phyloP scores from a whole-genome alignment of 1,140 invertebrate genomes.

The Zaprionus capensis region DNA sequence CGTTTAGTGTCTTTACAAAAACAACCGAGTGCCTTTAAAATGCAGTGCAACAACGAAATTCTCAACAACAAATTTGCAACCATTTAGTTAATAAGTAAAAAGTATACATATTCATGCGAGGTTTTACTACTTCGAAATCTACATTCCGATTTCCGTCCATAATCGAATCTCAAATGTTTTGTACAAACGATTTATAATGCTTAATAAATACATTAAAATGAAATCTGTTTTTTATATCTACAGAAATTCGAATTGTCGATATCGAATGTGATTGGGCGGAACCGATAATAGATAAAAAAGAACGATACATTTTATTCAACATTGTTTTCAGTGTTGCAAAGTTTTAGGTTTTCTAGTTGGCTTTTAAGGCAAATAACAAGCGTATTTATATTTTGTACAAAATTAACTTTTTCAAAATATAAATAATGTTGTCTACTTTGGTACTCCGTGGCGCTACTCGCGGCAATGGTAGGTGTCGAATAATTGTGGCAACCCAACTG shows the following conservation, averaged over 20 bases:
- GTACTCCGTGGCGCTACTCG: conserved; percentile 56
- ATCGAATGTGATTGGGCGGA: neutral
- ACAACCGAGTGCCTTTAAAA: conserved; percentile 24
- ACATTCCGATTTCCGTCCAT: conserved; percentile 46
- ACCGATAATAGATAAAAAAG: conserved; percentile 28
- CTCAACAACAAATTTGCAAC: conserved; percentile 30
- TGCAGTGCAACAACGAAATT: conserved; percentile 14
- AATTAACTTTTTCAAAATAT: conserved; percentile 34
- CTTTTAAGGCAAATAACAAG: conserved; percentile 40
- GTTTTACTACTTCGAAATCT: conserved; percentile 2
- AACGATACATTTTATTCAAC: conserved; percentile 17
- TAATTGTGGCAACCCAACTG: neutral
- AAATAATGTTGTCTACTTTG: conserved; percentile 59
- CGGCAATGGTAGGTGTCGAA: conserved; percentile 55
- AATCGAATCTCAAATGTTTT: conserved; percentile 68
- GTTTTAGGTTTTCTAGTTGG: conserved; percentile 22
- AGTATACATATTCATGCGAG: neutral
- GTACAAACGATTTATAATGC: conserved; percentile 47
- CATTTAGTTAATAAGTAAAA: conserved; percentile 50
- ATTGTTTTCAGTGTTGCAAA: conserved; percentile 51
- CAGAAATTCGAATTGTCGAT: neutral
- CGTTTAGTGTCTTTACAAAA: conserved; percentile 12
- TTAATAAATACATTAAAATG: conserved; percentile 45
- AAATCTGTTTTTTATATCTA: neutral
- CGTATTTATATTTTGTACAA: conserved; percentile 42